Base-by-base conservation (phyloP, 2,888 invertebrate species). In the Hirtodrosophila cameraria region DNA sequence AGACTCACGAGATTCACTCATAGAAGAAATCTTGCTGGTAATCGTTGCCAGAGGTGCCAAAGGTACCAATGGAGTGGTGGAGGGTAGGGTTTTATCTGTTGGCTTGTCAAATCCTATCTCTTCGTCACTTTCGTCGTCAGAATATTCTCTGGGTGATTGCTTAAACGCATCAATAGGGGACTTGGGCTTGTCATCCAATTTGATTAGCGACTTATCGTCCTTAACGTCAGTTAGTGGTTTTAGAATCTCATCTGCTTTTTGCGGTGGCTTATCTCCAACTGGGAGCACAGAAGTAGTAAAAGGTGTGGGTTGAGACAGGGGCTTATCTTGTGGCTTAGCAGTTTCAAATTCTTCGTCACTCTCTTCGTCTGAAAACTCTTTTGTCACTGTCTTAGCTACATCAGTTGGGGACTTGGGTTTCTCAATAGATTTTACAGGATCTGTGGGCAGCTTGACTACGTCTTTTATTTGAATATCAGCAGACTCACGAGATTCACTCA, bases 141-240 rank as follows among this genome's bases (percentile, higher is more conserved):
- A 50, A 58, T 50, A 50, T n/a, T 38, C 43, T 28, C 6, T 27
- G 0, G 33, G 41, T 18, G 15, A 3, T 27, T 20, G 7, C 8
- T 48, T 41, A n/a, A 27, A n/a, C 27, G 20, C 2, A 23, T 62
- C 52, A 16, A 36, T 8, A 5, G 57, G 49, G n/a, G 45, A 42
- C 18, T 49, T 61, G 12, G 54, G 48, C 28, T 61, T 61, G 13
- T 38, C 48, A 13, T 49, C 55, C 23, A 45, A 6, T 15, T 42
- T 63, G 3, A 7, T 5, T 11, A 23, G 52, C 9, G 11, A 27
- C 16, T 28, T 28, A 28, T 27, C 27, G 30, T 43, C 30, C 4
- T 9, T 20, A 2, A 12, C n/a, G 36, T 48, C 60, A 23, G 9
- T 2, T 2, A 27, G 1, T 4, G 41, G 28, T 8, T 57, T 46